Base-by-base conservation (phyloP, 2,113 vertebrate species). In the Leucoraja erinaceus region DNA sequence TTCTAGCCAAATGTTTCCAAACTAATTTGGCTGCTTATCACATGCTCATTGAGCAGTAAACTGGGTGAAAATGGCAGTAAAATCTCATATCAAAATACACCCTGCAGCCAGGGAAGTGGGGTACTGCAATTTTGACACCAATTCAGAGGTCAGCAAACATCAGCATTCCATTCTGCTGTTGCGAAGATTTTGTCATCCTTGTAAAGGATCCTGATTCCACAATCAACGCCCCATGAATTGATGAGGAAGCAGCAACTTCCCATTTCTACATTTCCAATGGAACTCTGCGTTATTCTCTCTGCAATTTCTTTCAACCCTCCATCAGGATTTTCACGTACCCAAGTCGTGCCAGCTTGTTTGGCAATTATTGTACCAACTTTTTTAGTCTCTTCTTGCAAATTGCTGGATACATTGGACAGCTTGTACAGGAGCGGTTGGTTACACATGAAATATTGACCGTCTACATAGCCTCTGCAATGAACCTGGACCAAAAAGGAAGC, bases 171-270 rank as follows among this genome's bases (percentile, higher is more conserved):
- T 63, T 94, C 93, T 1, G 93, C 59, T 9, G 5, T 72, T n/a
- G 94, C 94, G 72, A 93, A 93, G 47, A 95, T 94, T 56, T 76
- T 93, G 22, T 93, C 78, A 25, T 75, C 93, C 68, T 93, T 94
- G 74, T 93, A 95, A 18, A 93, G 93, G 76, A 95, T 93, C 77
- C 93, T 95, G n/a, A 95, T 93, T 88, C 94, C 93, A 8, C 95
- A 95, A 33, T 94, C 79, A 1, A 93, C 18, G n/a, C 84, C 93
- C 47, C 31, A 61, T 31, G 88, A 79, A 3, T 90, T 94, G 79
- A 95, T 93, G 8, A 66, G 93, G 54, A 95, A 95, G 78, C 94
- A 94, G 94, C 94, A 94, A 75, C 94, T 94, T 38, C 93, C 93
- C 4, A 94, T 93, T 68, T 93, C 93, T 28, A 94, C 22, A 93